phyloP scores from a whole-genome alignment of 2,888 invertebrate species.

The Oeneis ivallda region DNA sequence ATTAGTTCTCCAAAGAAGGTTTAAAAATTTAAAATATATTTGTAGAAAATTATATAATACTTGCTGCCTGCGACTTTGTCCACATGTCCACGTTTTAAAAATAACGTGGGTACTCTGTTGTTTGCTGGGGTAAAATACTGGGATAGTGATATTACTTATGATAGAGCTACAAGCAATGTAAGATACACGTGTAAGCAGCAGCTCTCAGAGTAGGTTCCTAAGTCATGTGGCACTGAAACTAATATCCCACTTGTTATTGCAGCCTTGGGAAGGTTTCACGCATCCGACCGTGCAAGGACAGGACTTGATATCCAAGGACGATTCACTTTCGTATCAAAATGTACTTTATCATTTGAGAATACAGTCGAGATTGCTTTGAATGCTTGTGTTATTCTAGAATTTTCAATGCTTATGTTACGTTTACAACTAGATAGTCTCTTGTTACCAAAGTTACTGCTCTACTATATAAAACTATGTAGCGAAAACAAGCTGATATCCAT shows the following conservation, averaged over 20 bases:
- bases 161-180: constrained; percentile 19
- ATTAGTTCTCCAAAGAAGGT: too few species aligned
- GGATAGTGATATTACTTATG: too few species aligned
- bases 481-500: too few species aligned
- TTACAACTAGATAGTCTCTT: neutral
- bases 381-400: constrained; percentile 9
- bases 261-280: constrained; percentile 66
- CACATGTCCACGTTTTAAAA: too few species aligned
- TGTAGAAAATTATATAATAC: too few species aligned
- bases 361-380: neutral
- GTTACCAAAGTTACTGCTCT: neutral
- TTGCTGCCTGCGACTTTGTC: too few species aligned
- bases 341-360: neutral
- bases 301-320: constrained; percentile 63
- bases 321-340: neutral
- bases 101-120: too few species aligned
- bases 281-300: constrained; percentile 77
- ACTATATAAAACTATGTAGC: too few species aligned
- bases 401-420: neutral
- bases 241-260: constrained; percentile 69
- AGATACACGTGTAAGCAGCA: constrained; percentile 49
- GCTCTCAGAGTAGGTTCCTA: constrained; percentile 41
- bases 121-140: too few species aligned
- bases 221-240: constrained; percentile 67
- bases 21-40: too few species aligned